Percentiles rank a stretch among this genome's conserved stretches.
Evolutionary conservation across 2,113 vertebrate species (phyloP).

Genomic region (Miniopterus natalensis): DNA sequence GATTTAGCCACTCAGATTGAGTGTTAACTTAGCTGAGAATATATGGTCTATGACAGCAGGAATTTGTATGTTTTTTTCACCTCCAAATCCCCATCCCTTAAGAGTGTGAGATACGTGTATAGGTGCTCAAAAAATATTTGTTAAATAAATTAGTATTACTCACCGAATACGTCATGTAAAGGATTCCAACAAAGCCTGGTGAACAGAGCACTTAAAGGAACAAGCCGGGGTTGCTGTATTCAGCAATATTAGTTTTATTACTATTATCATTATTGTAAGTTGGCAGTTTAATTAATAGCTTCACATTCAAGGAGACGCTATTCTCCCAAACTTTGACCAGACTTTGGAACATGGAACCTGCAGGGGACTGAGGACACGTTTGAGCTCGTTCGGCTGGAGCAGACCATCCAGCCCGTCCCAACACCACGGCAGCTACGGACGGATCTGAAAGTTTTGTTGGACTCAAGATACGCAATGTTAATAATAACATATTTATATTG

Average conservation of each 20-base stretch:
- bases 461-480: no score
- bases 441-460: no score
- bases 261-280: background rate
- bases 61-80: background rate
- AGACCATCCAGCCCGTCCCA: no score
- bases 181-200: background rate
- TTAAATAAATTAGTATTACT: background rate
- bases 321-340: background rate
- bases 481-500: background rate
- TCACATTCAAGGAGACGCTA: background rate
- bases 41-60: background rate
- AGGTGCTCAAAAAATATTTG: background rate
- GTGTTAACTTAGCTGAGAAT: background rate
- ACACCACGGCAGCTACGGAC: no score
- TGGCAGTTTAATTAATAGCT: background rate
- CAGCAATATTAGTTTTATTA: background rate
- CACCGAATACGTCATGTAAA: background rate
- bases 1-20: background rate
- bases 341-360: background rate
- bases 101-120: background rate
- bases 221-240: background rate
- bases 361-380: background rate
- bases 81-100: background rate
- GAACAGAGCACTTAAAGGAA: no score
- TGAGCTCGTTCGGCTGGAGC: background rate